Evolutionary conservation across 2,113 vertebrate genomes (phyloP).

Genomic region (Nicator chloris): DNA sequence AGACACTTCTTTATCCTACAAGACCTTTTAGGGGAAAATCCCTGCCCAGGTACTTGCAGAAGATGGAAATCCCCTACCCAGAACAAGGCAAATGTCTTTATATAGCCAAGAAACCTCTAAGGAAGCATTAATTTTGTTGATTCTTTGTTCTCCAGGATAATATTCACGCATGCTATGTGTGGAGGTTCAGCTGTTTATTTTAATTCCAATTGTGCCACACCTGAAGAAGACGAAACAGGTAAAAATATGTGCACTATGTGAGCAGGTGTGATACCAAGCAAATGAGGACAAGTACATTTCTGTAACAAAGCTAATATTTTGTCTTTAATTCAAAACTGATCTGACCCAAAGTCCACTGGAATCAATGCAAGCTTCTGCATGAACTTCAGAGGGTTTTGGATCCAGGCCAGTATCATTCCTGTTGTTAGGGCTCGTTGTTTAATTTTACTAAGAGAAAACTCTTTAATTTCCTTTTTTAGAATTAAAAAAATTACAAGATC

Average conservation of each 20-base stretch:
- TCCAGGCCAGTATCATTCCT: not conserved
- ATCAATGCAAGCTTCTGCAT: not conserved
- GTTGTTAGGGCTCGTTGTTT: not conserved
- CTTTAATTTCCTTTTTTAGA: conserved; percentile 23
- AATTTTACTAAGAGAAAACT: conserved; percentile 36
- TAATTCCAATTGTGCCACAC: not conserved
- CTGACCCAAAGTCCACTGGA: not conserved
- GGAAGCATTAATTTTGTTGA: not conserved
- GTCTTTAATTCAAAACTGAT: not conserved
- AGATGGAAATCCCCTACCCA: not conserved
- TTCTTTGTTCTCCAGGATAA: not conserved
- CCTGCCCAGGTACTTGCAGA: not conserved
- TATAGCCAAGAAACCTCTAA: not conserved
- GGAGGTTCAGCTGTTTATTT: not conserved
- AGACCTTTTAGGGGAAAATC: conserved; percentile 42
- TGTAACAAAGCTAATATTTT: not conserved
- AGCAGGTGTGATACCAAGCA: not conserved
- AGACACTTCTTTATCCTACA: not conserved
- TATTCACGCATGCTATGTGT: not conserved
- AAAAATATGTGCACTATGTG: not conserved
- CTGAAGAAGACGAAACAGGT: not conserved
- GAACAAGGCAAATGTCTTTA: not conserved
- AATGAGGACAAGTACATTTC: not conserved
- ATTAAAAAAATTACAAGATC: not conserved
- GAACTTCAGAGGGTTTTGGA: not conserved